These are phyloP conservation scores for Clarias macrocephalus DNA, from an alignment of 2,113 vertebrate genomes.

Conservation along the genomic window DNA sequence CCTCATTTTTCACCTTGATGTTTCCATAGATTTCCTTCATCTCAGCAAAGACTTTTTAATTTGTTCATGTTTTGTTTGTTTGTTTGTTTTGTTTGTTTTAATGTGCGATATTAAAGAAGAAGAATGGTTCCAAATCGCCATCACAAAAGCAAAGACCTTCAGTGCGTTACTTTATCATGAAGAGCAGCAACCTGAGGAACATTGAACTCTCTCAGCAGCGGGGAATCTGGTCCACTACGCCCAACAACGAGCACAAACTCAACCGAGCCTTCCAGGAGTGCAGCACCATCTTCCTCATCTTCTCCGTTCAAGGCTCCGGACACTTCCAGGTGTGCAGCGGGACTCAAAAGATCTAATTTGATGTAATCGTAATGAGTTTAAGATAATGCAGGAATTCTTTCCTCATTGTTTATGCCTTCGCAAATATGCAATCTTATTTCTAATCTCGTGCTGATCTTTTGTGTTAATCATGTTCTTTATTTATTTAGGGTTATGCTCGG, in stretches of 20 bases:
- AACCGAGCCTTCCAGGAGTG: constrained; percentile 82
- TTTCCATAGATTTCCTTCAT: not conserved
- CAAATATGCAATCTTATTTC: not conserved
- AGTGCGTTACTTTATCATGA: constrained; percentile 90
- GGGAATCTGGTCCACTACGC: constrained; percentile 88
- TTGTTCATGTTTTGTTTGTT: not conserved
- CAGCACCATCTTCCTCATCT: constrained; percentile 81
- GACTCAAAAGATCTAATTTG: not conserved
- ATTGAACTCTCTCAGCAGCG: constrained; percentile 89
- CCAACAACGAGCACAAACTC: constrained; percentile 84
- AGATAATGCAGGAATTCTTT: not conserved
- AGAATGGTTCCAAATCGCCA: constrained; percentile 63
- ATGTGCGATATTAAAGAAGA: constrained; percentile 44
- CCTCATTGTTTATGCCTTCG: not conserved
- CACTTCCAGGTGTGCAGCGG: constrained; percentile 83
- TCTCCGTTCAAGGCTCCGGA: constrained; percentile 92
- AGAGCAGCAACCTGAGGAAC: constrained; percentile 86
- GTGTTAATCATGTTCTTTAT: not conserved
- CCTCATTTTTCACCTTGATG: not conserved
- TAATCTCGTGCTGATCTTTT: not conserved
- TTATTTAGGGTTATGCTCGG: constrained; percentile 83
- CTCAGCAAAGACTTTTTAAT: not conserved
- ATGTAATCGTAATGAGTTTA: not conserved
- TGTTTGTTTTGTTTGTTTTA: not conserved
- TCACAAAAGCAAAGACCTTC: constrained; percentile 68